Base-by-base conservation (phyloP, 1,140 invertebrate species). In the Habropoda laboriosa region DNA sequence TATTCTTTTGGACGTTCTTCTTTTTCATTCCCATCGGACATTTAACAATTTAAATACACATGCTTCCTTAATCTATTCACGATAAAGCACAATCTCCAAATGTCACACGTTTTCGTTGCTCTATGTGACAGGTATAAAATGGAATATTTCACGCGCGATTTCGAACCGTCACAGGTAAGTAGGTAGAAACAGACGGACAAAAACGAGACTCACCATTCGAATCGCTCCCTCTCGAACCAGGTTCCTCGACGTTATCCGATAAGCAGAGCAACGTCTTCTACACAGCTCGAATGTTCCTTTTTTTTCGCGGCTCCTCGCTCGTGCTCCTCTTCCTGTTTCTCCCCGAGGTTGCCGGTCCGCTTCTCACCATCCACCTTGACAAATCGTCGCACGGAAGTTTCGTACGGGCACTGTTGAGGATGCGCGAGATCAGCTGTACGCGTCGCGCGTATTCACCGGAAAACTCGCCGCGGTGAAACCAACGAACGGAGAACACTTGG, bases 201-300 rank as follows among this genome's bases (percentile, higher is more conserved):
- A 79, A 72, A 72, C 47, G 21, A 35, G 16, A 82, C 83, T 85
- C 47, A 83, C 83, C 82, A 83, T 79, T 75, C 64, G 82, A 73
- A 68, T 82, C 70, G 73, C 42, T 70, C 51, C 60, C 21, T 61
- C 57, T 77, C 47, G 12, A 32, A 55, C 57, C 16, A 12, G 40
- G 57, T 45, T 16, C 42, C 49, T 51, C 47, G 71, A 61, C 53
- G 71, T 66, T 83, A 79, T 84, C 75, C 68, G 80, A 82, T 70
- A 79, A 77, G 64, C 35, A n/a, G 8, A 47, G 42, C 58, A 63
- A 64, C 74, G 79, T 82, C 64, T n/a, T n/a, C n/a, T 80, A 66
- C 75, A 80, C 57, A 64, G 51, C 70, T 38, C 5, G 67, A 61
- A 60, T 74, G 24, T 66, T 75, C 60, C 53, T 55, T 75, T 42